These are phyloP conservation scores for Lepus oiostolus DNA, from an alignment of 2,797 vertebrate species.

Conservation along the genomic window DNA sequence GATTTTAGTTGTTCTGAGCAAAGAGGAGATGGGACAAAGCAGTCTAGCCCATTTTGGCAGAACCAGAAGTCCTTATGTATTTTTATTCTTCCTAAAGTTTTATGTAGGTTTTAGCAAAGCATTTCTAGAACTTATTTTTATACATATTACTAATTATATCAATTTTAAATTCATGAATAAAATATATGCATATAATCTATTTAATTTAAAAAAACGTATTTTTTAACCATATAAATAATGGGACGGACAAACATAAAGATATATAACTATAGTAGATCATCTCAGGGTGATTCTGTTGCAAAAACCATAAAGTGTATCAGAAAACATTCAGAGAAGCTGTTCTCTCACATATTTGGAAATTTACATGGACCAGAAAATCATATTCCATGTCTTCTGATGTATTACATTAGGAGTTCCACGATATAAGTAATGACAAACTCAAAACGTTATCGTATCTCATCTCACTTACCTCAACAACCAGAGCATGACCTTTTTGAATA, in stretches of 20 bases:
- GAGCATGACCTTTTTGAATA: conserved; percentile 69
- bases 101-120: not conserved
- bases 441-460: conserved; percentile 74
- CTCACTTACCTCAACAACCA: conserved; percentile 61
- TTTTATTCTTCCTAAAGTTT: not conserved
- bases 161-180: not conserved
- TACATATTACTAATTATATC: not conserved
- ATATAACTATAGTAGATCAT: not conserved
- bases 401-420: conserved; percentile 49
- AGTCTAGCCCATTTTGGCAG: not conserved
- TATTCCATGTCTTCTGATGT: not conserved
- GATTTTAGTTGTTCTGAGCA: not conserved
- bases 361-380: not conserved
- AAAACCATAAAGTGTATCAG: not conserved
- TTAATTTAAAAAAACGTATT: not conserved
- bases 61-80: not conserved
- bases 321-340: not conserved
- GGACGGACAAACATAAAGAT: not conserved
- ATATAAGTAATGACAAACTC: conserved; percentile 49
- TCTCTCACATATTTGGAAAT: not conserved
- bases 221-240: not conserved
- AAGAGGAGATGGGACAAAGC: not conserved
- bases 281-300: not conserved
- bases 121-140: not conserved
- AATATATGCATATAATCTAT: not conserved